Evolutionary conservation across 2,888 invertebrate genomes (phyloP).

Genomic region (Rhingia campestris): DNA sequence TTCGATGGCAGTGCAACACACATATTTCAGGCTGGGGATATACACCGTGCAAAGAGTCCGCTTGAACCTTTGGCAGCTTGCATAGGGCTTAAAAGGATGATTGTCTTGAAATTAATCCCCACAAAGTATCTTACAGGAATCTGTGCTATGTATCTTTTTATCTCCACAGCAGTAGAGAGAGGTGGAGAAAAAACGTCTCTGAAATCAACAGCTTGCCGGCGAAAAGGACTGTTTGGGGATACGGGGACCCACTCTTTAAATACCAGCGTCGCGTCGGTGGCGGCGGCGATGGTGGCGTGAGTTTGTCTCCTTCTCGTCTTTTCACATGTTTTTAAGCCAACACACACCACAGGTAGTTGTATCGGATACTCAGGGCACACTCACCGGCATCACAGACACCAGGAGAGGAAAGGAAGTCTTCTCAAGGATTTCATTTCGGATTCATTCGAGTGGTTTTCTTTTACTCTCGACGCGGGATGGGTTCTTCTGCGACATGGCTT

Average conservation of each 20-base stretch:
- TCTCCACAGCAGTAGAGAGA: constrained; percentile 13
- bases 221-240: constrained; percentile 50
- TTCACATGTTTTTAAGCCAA: constrained; percentile 33
- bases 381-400: constrained; percentile 29
- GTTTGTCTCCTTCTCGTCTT: constrained; percentile 58
- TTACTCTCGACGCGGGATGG: not conserved
- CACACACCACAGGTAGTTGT: constrained; percentile 5
- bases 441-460: constrained; percentile 48
- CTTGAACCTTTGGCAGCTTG: constrained; percentile 69
- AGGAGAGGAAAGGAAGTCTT: constrained; percentile 44
- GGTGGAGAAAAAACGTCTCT: constrained; percentile 1
- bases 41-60: constrained; percentile 25
- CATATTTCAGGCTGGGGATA: constrained; percentile 56
- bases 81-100: constrained; percentile 68
- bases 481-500: constrained; percentile 41
- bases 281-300: constrained; percentile 26
- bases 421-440: constrained; percentile 63
- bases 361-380: not conserved
- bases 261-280: constrained; percentile 16
- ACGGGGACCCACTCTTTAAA: constrained; percentile 40
- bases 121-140: constrained; percentile 74
- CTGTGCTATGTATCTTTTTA: constrained; percentile 72
- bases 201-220: constrained; percentile 71
- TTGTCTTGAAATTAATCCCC: constrained; percentile 73
- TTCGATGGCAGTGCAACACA: constrained; percentile 70